Evolutionary conservation across 2,797 vertebrate species (phyloP).

Genomic region (Arrhamphus sclerolepis): DNA sequence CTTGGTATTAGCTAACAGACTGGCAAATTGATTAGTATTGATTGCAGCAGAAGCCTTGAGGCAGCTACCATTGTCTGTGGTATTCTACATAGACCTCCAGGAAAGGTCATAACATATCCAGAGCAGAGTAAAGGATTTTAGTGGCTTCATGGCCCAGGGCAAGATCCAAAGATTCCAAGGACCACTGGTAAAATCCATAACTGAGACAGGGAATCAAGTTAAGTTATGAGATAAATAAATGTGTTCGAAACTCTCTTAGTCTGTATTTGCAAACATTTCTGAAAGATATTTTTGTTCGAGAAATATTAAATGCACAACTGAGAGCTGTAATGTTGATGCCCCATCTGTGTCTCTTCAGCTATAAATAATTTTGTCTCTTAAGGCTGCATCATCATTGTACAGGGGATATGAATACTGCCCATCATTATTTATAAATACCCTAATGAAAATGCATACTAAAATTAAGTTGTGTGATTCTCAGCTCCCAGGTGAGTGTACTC

Average conservation of each 20-base stretch:
- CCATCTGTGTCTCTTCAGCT: not conserved
- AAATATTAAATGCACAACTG: not conserved
- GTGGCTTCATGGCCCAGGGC: conserved; percentile 26
- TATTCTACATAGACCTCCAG: conserved; percentile 61
- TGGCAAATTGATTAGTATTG: conserved; percentile 84
- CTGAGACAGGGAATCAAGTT: conserved; percentile 6
- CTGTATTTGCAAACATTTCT: not conserved
- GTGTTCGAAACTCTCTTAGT: not conserved
- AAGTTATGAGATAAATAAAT: conserved; percentile 5
- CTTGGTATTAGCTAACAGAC: conserved; percentile 85
- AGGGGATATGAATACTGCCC: no score
- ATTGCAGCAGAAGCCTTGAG: conserved; percentile 67
- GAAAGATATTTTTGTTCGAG: conserved; percentile 9
- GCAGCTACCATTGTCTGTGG: conserved; percentile 50
- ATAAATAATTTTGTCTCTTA: no score
- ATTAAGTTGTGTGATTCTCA: no score
- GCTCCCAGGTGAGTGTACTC: no score
- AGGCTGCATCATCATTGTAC: no score
- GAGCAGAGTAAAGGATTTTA: conserved; percentile 59
- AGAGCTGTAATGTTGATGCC: not conserved
- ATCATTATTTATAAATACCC: no score
- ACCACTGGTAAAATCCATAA: conserved; percentile 7
- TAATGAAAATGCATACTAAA: no score
- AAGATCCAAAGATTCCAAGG: conserved; percentile 25
- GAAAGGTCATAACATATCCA: conserved; percentile 74